A percentile compares a stretch with the other conserved stretches of the same genome.
Evolutionary conservation across 2,113 vertebrate genomes (phyloP).

Genomic region (Mormyrus lacerda): DNA sequence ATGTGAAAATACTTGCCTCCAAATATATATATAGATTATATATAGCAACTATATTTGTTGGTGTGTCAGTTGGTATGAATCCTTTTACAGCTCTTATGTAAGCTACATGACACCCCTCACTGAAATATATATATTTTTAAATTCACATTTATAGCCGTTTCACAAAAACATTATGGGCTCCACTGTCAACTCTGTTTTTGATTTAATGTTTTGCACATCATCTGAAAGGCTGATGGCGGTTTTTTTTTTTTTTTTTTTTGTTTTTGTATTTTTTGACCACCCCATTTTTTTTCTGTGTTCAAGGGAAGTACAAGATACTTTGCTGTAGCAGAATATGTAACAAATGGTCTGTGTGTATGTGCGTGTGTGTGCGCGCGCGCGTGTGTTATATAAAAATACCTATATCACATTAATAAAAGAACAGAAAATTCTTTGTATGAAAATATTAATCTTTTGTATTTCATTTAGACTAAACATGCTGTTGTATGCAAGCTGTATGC

Average conservation of each 20-base stretch:
- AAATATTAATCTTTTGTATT: slow-evolving; percentile 73
- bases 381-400: slow-evolving; percentile 35
- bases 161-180: slow-evolving; percentile 41
- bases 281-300: slow-evolving; percentile 61
- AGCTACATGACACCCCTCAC: slow-evolving; percentile 42
- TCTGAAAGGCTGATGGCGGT: slow-evolving; percentile 51
- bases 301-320: slow-evolving; percentile 70
- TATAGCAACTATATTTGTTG: slow-evolving; percentile 30
- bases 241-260: slow-evolving; percentile 29
- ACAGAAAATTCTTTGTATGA: slow-evolving; percentile 70
- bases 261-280: slow-evolving; percentile 40
- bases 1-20: not conserved
- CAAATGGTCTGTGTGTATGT: slow-evolving; percentile 44
- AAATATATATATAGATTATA: not conserved
- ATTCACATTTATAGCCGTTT: slow-evolving; percentile 53
- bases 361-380: not conserved
- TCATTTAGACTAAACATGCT: slow-evolving; percentile 71
- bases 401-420: slow-evolving; percentile 67
- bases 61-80: slow-evolving; percentile 43
- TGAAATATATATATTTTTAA: slow-evolving; percentile 34
- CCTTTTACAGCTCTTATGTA: slow-evolving; percentile 48
- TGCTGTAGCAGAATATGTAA: slow-evolving; percentile 74
- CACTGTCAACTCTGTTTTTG: slow-evolving; percentile 57
- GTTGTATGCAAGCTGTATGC: slow-evolving; percentile 70
- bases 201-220: slow-evolving; percentile 66